A percentile compares a stretch with the other conserved stretches of the same genome.
Evolutionary conservation across 2,888 invertebrate genomes (phyloP).

Genomic region (Sthenelais limicola): DNA sequence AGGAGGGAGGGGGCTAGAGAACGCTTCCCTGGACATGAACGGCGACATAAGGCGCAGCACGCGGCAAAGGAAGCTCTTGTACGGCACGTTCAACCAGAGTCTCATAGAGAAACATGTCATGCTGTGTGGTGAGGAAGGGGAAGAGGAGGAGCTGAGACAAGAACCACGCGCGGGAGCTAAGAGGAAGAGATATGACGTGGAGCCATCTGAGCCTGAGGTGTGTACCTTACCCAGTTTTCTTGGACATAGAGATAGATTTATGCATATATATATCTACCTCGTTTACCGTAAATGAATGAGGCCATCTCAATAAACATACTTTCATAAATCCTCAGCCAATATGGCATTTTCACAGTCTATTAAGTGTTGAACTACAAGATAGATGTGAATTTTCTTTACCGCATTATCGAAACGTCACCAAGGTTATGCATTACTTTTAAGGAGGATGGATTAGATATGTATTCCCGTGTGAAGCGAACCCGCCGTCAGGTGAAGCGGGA

Average conservation of each 20-base stretch:
- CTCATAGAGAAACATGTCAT: constrained; percentile 49
- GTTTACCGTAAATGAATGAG: too few species aligned
- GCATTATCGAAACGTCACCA: too few species aligned
- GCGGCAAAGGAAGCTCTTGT: constrained; percentile 58
- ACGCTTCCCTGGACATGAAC: background rate
- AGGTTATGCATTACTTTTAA: too few species aligned
- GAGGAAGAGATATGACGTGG: constrained; percentile 25
- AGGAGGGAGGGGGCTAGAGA: too few species aligned
- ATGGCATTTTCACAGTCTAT: too few species aligned
- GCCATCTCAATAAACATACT: too few species aligned
- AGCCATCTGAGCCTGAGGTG: constrained; percentile 6
- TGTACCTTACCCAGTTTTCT: too few species aligned
- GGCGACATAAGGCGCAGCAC: constrained; percentile 57
- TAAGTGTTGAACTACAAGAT: too few species aligned
- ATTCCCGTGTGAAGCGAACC: constrained; percentile 50
- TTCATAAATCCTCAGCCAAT: too few species aligned
- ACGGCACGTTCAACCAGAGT: constrained; percentile 62
- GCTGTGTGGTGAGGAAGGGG: constrained; percentile 24
- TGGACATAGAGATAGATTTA: too few species aligned
- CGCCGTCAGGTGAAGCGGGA: constrained; percentile 72
- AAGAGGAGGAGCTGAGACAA: constrained; percentile 31
- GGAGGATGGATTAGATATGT: constrained; percentile 49
- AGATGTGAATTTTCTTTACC: too few species aligned
- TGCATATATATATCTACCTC: too few species aligned
- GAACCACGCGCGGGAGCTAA: constrained; percentile 8